These are phyloP conservation scores for Heteromormyrus szaboi DNA, from an alignment of 2,797 vertebrate genomes.

Conservation along the genomic window DNA sequence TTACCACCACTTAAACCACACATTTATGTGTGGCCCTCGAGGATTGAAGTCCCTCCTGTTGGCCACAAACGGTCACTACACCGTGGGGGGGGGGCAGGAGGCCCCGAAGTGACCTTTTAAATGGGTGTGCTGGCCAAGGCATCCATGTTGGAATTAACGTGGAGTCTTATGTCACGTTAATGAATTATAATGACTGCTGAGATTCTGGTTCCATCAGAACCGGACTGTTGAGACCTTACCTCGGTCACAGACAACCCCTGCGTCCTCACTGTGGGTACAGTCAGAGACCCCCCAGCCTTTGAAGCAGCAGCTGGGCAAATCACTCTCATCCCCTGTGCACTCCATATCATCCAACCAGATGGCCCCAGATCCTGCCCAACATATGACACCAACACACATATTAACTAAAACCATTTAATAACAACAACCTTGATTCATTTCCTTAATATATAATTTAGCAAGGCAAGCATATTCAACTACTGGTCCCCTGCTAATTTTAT, in stretches of 20 bases:
- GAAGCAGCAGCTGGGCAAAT: conserved; percentile 49
- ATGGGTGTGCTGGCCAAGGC: not conserved
- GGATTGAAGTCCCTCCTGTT: not conserved
- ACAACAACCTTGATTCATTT: not conserved
- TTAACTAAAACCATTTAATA: not conserved
- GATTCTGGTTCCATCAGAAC: not conserved
- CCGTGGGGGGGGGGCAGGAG: not conserved
- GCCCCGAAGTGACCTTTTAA: not conserved
- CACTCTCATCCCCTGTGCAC: conserved; percentile 47
- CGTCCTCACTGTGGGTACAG: conserved; percentile 64
- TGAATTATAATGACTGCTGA: not conserved
- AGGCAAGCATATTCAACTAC: not conserved
- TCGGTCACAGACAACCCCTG: conserved; percentile 53
- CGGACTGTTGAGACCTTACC: conserved; percentile 22
- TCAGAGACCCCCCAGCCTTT: conserved; percentile 56
- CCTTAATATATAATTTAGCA: not conserved
- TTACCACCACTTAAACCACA: not conserved
- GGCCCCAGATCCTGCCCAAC: conserved; percentile 41
- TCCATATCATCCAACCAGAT: conserved; percentile 63
- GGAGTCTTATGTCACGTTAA: not conserved
- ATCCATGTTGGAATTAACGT: not conserved
- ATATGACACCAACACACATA: not conserved
- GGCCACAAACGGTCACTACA: not conserved
- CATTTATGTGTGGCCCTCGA: not conserved
- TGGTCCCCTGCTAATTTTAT: not conserved